phyloP scores from a whole-genome alignment of 2,113 vertebrate genomes.

The Phainopepla nitens region DNA sequence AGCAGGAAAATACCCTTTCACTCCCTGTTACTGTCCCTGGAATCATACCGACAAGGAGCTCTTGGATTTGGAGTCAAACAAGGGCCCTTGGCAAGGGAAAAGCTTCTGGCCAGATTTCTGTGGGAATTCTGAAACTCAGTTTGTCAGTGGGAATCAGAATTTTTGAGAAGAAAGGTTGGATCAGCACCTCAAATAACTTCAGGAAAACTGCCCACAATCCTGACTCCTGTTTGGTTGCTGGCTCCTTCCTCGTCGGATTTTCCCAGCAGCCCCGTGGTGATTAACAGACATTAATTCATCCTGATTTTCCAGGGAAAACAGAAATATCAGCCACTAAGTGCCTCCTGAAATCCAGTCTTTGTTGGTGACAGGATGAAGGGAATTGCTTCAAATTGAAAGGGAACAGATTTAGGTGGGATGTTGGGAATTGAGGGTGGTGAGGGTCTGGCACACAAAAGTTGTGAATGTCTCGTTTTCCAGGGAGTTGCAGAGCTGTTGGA shows the following conservation, averaged over 20 bases:
- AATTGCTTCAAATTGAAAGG: neutral
- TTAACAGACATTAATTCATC: fast-evolving
- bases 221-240: neutral
- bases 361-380: neutral
- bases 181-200: neutral
- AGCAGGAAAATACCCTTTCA: neutral
- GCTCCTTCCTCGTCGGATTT: neutral
- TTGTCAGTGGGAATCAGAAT: neutral
- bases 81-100: neutral
- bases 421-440: neutral
- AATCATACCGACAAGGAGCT: fast-evolving
- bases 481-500: neutral
- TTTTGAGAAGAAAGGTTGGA: neutral
- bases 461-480: neutral
- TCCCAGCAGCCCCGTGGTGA: neutral
- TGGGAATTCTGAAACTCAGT: neutral
- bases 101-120: neutral
- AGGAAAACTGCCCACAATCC: neutral
- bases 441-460: neutral
- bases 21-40: neutral
- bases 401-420: neutral
- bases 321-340: neutral
- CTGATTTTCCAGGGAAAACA: neutral
- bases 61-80: neutral
- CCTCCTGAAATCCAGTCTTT: neutral